These are phyloP conservation scores for Sorex fumeus DNA, from an alignment of 2,113 vertebrate genomes.

Conservation along the genomic window DNA sequence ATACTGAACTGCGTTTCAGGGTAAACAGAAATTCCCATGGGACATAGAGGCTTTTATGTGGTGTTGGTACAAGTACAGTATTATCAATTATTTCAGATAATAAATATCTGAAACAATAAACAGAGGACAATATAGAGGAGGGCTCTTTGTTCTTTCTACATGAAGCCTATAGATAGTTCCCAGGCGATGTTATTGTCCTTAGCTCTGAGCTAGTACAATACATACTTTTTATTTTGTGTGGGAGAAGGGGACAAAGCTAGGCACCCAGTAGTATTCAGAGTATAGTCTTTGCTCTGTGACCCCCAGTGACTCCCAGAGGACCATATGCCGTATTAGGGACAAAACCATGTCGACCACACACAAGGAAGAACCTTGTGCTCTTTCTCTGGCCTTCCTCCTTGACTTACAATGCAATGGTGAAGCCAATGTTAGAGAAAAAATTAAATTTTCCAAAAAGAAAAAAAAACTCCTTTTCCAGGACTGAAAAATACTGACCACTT, in stretches of 20 bases:
- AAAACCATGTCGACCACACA: too few relatives aligned
- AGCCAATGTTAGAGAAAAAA: background rate
- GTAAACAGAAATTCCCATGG: background rate
- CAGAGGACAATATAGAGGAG: background rate
- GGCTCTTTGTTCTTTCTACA: background rate
- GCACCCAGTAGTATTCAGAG: too few relatives aligned
- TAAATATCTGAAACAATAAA: background rate
- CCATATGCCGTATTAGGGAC: too few relatives aligned
- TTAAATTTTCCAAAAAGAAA: slow-evolving; percentile 11
- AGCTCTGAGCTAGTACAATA: background rate
- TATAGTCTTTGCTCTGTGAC: too few relatives aligned
- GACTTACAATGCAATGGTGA: background rate
- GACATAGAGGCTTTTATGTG: background rate
- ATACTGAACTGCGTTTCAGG: background rate
- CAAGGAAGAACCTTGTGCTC: too few relatives aligned
- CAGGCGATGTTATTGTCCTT: background rate
- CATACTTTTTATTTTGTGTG: too few relatives aligned
- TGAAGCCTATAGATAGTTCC: background rate
- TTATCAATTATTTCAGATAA: background rate
- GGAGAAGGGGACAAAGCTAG: too few relatives aligned
- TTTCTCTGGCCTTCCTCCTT: background rate
- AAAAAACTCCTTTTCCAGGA: background rate
- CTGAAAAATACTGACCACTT: background rate
- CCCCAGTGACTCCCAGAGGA: too few relatives aligned
- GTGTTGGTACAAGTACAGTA: background rate